Base-by-base conservation (phyloP, 2,888 invertebrate species). In the Metallyticus violacea region DNA sequence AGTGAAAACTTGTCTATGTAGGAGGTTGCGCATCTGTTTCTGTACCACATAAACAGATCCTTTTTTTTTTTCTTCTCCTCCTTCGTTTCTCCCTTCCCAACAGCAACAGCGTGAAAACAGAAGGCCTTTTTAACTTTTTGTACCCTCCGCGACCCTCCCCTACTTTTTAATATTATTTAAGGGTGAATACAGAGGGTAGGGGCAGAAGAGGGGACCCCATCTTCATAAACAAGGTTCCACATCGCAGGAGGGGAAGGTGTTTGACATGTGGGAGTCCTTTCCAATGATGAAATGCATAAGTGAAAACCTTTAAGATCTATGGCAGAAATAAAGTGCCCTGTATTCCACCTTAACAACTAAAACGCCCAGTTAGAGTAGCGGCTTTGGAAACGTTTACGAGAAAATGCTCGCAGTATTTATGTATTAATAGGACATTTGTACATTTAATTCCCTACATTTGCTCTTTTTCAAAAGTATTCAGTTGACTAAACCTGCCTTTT, bases 1-100 rank as follows among this genome's bases (percentile, higher is more conserved):
- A 62, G 40, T 62, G 40, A 62, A 62, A 77, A 77, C 83, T 83
- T 83, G 83, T 83, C 83, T 77, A 77, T 77, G 83, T 83, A 83
- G 83, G 83, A 83, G 83, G 83, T 83, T 22, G 83, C 28, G 29
- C 83, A 77, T 83, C 83, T 83, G 83, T 83, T 83, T 82, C 82
- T 81, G 26, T 76, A 62, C 76, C 82, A 82, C 82, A 83, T 83
- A 83, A 83, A 83, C 83, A 83, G 77, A 77, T 83, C 83, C 28
- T 77, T 77, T 28, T 28, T 77, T 77, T 77, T 28, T 83, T 77
- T 26, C 26, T 62, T 26, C 26, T 79, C 26, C 26, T 62, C 81
- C 81, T 26, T 26, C 81, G 62, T 83, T 77, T 83, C 77, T 28
- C 29, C 83, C 25, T 77, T 81, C 29, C 29, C 77, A 77, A 83